Evolutionary conservation across 2,113 vertebrate genomes (phyloP), one percentile per base, ranked within the genome.

Genomic region (Nothoprocta perdicaria): DNA sequence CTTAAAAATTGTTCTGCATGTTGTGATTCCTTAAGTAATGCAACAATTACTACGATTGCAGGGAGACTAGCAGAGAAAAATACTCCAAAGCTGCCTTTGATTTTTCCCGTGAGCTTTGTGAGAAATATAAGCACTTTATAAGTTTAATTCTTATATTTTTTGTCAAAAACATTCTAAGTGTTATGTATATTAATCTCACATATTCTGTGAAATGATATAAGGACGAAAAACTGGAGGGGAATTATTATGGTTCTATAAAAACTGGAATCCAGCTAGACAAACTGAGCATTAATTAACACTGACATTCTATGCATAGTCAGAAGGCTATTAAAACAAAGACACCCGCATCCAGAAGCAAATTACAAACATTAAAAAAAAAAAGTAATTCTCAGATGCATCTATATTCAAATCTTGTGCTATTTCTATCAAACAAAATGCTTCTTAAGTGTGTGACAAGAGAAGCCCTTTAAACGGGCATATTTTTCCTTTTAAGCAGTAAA

Each of bases 181-280:
- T 72, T 91, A 61, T 86, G 13, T 72, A n/a, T 38, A 38, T 38
- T 38, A 38, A 38, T 38, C 16, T 63, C 73, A 6, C 38, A 80
- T 86, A 76, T 6, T 76, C 17, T 0, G 1, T 29, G 48, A 6
- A 65, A 22, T 27, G 33, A 58, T 21, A 57, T 10, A 52, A 69
- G 72, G 35, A 73, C 48, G 2, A 86, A 71, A 86, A 80, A 76
- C 10, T 61, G 14, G 52, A 52, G n/a, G n/a, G 61, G 29, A 75
- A 84, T 69, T 86, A 73, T 84, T 78, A 80, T 81, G 84, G 62
- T 61, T 53, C 45, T 57, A 72, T 11, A 78, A 48, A 38, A 69
- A 94, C 3, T 81, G 23, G 15, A 88, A 86, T 94, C 88, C 73
- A 90, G 26, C 40, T 81, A 72, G 73, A 75, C 29, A 86, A 78